Conservation (phyloP, 1,140 invertebrate genomes). For the Ceratina australensis region DNA sequence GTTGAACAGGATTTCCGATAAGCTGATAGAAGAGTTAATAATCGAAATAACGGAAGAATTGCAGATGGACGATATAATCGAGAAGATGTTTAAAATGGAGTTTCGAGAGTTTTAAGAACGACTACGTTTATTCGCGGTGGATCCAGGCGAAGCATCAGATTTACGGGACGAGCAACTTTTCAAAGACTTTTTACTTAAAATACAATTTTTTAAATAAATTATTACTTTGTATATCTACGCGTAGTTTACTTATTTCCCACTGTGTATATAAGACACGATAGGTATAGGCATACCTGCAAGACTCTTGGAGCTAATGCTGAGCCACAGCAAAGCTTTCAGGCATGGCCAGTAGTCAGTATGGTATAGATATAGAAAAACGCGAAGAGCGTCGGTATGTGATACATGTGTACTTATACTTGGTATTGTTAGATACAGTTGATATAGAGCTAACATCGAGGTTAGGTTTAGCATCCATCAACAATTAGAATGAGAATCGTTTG, state of each 20-base stretch:
- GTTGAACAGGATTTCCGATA: slow-evolving; percentile 73
- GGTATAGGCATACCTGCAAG: too few species aligned
- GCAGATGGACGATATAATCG: slow-evolving; percentile 73
- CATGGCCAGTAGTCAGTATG: neutral
- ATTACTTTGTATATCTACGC: slow-evolving; percentile 36
- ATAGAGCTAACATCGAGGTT: neutral
- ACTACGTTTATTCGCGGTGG: neutral
- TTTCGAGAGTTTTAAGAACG: slow-evolving; percentile 70
- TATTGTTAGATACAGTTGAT: too few species aligned
- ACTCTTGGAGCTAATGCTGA: too few species aligned
- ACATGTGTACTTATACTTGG: too few species aligned
- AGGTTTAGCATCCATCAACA: neutral
- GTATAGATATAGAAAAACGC: too few species aligned
- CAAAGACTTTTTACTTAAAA: slow-evolving; percentile 47
- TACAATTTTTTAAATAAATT: slow-evolving; percentile 59
- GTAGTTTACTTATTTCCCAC: slow-evolving; percentile 18
- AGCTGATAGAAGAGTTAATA: slow-evolving; percentile 74
- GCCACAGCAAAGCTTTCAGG: too few species aligned
- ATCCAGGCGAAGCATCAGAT: slow-evolving; percentile 8
- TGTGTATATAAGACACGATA: too few species aligned
- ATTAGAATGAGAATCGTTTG: neutral
- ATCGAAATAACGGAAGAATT: slow-evolving; percentile 73
- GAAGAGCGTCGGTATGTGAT: too few species aligned
- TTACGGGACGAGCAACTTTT: slow-evolving; percentile 29
- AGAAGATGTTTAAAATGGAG: slow-evolving; percentile 75